Evolutionary conservation across 2,888 invertebrate genomes (phyloP), one percentile per base, ranked within the genome.

Genomic region (Sycophila texana): DNA sequence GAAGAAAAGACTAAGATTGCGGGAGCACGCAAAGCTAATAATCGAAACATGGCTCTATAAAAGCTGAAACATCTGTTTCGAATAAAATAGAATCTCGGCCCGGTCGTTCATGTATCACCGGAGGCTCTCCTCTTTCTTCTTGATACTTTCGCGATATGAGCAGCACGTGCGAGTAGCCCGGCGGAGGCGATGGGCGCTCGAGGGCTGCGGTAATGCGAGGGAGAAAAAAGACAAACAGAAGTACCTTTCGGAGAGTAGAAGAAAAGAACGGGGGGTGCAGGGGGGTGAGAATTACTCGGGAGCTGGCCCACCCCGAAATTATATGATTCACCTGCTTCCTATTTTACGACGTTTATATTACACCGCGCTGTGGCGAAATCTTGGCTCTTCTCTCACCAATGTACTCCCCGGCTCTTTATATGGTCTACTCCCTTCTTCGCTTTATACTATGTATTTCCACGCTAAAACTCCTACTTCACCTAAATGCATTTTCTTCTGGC

Each of bases 321-420:
- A 90, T 89, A 88, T 87, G 90, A 89, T 89, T 89, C 90, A 90
- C 90, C 89, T 90, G 90, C 86, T 89, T 88, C 90, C 89, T 89
- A 89, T 89, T 90, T 90, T 90, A 90, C 88, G 89, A 90, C 88
- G 87, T 89, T 90, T 90, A 89, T 90, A 90, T 90, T 89, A 88
- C 89, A 86, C 85, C 83, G 83, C 82, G 83, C 83, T 85, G 86
- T 83, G 85, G 85, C 83, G 84, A 85, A 84, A 85, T 87, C 87
- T 87, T 87, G 86, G 85, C 85, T 85, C 81, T 83, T 83, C 82
- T 80, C 82, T 75, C 66, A 51, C 26, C 75, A 72, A 72, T 73
- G 61, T 75, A 67, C 72, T 57, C 30, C 51, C 49, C 39, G 12
- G 2, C 66, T 47, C 66, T 70, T 70, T 73, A 73, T 67, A 66